Percentiles rank a stretch among this genome's conserved stretches.
Evolutionary conservation across 2,888 invertebrate species (phyloP).

Genomic region (Mycalesis mineus): DNA sequence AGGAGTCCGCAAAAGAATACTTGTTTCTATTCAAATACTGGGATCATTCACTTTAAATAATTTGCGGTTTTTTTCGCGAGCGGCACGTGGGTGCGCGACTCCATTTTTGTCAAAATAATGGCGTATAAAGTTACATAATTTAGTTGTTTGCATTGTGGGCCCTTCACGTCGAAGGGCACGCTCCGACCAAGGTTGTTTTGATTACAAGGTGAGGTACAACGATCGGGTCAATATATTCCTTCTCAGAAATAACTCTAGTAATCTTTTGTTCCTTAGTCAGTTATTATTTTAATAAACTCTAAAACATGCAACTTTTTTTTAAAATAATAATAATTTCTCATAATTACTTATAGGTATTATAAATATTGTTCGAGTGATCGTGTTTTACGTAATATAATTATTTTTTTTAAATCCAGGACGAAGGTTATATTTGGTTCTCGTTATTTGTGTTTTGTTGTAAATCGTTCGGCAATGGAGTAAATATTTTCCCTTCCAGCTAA

Average conservation of each 20-base stretch:
- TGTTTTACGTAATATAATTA: no score
- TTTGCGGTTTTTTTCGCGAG: constrained; percentile 12
- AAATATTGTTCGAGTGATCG: no score
- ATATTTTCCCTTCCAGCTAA: neutral
- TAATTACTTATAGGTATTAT: no score
- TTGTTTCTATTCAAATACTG: no score
- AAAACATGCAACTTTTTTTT: no score
- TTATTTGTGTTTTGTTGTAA: constrained; percentile 4
- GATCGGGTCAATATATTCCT: neutral
- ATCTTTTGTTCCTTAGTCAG: no score
- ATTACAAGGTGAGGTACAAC: constrained; percentile 8
- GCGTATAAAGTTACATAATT: constrained; percentile 26
- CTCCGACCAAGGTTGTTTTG: neutral
- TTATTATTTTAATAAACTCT: no score
- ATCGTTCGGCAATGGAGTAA: constrained; percentile 11
- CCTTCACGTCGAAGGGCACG: constrained; percentile 17
- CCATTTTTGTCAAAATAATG: constrained; percentile 23
- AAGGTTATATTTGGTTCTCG: constrained; percentile 1
- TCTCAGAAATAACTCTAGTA: no score
- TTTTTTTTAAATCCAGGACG: neutral
- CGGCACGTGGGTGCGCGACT: constrained; percentile 11
- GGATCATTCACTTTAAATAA: neutral
- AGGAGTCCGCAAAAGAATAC: no score
- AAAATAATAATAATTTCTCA: no score
- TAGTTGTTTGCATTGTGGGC: constrained; percentile 22